Evolutionary conservation across 2,797 vertebrate species (phyloP), one percentile per base, ranked within the genome.

Genomic region (Malacoraja senta): DNA sequence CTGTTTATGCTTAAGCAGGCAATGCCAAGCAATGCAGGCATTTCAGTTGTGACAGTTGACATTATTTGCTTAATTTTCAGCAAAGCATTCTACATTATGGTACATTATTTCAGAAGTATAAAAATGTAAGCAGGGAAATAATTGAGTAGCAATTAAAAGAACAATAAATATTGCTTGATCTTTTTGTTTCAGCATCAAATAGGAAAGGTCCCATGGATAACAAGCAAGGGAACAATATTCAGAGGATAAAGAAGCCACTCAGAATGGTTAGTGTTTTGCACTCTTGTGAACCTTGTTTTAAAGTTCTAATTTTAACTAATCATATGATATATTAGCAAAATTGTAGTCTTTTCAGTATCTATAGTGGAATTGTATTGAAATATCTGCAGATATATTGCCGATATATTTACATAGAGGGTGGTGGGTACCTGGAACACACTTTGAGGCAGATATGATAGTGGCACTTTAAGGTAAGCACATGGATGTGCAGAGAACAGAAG

Each of bases 251-350:
- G 71, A 72, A 92, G 71, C 90, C 90, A 53, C 24, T 53, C 71
- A 74, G 71, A 92, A 92, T 92, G 90, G 90, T 92, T 92, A 76
- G 90, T 92, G 12, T 92, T 58, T 76, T 63, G 53, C 58, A 58
- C 2, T 92, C 90, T 24, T 91, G 35, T 17, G n/a, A 86, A n/a
- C 19, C 61, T 13, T 86, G 7, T 17, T 63, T 68, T 7, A 65
- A 88, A 21, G 29, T 21, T 68, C 21, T 68, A 88, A 1, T 88
- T 68, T 88, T 35, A 68, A 65, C 15, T 68, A 88, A 32, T 35
- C 17, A 84, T 35, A 68, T 88, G 53, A 84, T 44, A n/a, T 17
- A 88, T 88, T 6, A 61, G 53, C 26, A 61, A 29, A 29, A 35
- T 35, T 7, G n/a, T 9, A 19, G n/a, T 88, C 32, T 68, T 65